Percentiles rank a stretch among this genome's conserved stretches.
phyloP scores from a whole-genome alignment of 2,113 vertebrate genomes.

The Myiozetetes cayanensis region DNA sequence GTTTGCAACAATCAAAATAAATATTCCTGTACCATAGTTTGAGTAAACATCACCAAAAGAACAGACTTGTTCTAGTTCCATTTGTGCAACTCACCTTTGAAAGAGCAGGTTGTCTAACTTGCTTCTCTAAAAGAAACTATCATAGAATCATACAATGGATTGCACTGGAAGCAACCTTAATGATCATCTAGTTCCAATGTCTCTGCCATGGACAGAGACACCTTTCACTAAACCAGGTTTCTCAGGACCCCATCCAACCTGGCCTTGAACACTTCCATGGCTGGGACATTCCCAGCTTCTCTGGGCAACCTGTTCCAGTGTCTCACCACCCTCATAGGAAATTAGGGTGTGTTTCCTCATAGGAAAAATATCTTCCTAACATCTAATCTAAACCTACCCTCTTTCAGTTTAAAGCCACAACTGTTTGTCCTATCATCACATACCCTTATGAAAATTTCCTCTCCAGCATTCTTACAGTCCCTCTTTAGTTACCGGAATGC shows the following conservation, averaged over 20 bases:
- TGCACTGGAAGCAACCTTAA: not conserved
- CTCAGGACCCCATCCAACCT: not conserved
- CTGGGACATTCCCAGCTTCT: not conserved
- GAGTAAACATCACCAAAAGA: not conserved
- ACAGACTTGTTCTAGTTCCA: not conserved
- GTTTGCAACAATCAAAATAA: not conserved
- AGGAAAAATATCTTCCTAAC: not conserved
- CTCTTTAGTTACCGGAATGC: not conserved
- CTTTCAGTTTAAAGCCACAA: not conserved
- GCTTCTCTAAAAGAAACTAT: not conserved
- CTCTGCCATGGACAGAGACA: not conserved
- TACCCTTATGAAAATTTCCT: not conserved
- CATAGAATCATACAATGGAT: not conserved
- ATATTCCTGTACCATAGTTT: not conserved
- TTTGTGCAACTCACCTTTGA: not conserved
- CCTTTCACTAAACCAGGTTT: not conserved
- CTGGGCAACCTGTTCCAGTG: not conserved
- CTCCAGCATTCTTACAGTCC: not conserved
- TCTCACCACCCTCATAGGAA: not conserved
- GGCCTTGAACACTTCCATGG: not conserved
- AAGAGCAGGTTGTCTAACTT: not conserved
- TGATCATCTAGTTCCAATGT: not conserved
- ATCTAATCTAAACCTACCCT: not conserved
- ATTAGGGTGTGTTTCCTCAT: not conserved
- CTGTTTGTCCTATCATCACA: not conserved